Base-by-base conservation (phyloP, 2,113 vertebrate genomes). In the Actenoides hombroni region DNA sequence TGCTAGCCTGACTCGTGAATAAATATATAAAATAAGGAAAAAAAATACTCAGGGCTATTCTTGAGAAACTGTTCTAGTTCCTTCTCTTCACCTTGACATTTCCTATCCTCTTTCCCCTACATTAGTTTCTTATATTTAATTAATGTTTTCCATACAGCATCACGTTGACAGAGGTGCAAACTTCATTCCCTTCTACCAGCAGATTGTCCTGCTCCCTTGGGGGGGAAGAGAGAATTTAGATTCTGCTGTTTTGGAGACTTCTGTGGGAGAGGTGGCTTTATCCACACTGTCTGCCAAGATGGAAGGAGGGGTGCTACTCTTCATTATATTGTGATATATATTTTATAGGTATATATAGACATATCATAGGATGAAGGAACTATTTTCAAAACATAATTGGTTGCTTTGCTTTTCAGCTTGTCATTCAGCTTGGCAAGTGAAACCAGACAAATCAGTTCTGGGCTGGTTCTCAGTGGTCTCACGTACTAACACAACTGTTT, bases 361-460 rank as follows among this genome's bases (percentile, higher is more conserved):
- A 4, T 26, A 31, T 73, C 19, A 7, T 20, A 42, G 56, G 21
- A 59, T 31, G 44, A 91, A 39, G 49, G 35, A 82, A 49, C 54
- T 71, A 9, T 83, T 90, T 95, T 42, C 77, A 64, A 91, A 86
- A 82, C 11, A 4, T 83, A 88, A 78, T 65, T 79, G 26, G 65
- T 79, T 79, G 31, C 20, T 87, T 95, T 42, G 19, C 4, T 89
- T 92, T 92, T 91, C 63, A 85, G 17, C 57, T 88, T 91, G 81
- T 91, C 83, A 91, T 63, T 91, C 60, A 75, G 54, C 60, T 86
- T 90, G 88, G 83, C 29, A 46, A 91, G 40, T 37, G n/a, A 76
- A 91, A 76, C 7, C 49, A 61, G 65, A 87, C n/a, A 89, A 94
- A 94, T 91, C 61, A 28, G 11, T 73, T 91, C 76, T 90, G 93